Evolutionary conservation across 1,140 invertebrate genomes (phyloP).

Genomic region (Orchesella cincta): DNA sequence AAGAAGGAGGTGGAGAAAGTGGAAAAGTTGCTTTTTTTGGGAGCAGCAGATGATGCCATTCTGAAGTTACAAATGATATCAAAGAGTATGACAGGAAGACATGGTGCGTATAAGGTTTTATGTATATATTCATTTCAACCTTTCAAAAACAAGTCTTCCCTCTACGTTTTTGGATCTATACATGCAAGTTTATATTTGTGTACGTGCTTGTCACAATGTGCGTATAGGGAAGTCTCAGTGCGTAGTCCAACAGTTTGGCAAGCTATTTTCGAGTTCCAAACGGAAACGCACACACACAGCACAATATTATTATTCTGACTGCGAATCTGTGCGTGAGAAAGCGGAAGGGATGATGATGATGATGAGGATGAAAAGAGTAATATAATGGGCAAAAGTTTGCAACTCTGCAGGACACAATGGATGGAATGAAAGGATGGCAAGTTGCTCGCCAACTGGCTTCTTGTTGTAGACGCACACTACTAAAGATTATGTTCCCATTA

Average conservation of each 20-base stretch:
- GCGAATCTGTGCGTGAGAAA: not conserved
- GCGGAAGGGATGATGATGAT: not conserved
- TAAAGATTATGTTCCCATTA: not conserved
- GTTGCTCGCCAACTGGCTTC: no score
- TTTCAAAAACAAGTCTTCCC: not conserved
- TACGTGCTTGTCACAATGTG: not conserved
- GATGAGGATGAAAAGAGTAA: not conserved
- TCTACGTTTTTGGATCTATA: not conserved
- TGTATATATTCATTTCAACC: not conserved
- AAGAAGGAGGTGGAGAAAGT: not conserved
- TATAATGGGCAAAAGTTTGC: not conserved
- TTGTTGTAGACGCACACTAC: no score
- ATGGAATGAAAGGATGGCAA: no score
- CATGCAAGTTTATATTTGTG: not conserved
- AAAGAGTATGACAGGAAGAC: not conserved
- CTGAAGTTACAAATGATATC: not conserved
- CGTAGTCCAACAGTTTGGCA: no score
- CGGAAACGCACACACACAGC: not conserved
- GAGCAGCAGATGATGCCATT: not conserved
- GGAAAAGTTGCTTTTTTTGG: not conserved
- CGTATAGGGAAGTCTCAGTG: not conserved
- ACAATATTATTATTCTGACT: not conserved
- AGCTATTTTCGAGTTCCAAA: no score
- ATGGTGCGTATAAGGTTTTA: no score
- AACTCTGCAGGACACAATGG: no score